These are phyloP conservation scores for Thalassaphorura encarpata DNA, from an alignment of 1,140 invertebrate genomes.

Conservation along the genomic window DNA sequence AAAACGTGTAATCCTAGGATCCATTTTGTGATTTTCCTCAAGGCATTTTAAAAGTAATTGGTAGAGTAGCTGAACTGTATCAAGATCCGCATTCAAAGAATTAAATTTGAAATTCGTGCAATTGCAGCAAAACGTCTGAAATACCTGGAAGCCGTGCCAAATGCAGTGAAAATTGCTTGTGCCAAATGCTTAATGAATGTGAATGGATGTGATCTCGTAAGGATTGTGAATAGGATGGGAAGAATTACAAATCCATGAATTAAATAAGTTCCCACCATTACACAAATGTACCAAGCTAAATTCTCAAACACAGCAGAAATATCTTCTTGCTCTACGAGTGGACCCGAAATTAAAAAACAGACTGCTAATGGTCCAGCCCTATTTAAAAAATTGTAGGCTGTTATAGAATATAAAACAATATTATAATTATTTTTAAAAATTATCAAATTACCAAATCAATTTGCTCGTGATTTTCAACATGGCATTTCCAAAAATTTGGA, in stretches of 20 bases:
- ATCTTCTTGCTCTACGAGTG: slow-evolving; percentile 50
- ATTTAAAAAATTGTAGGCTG: background rate
- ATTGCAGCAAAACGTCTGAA: background rate
- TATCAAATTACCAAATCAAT: slow-evolving; percentile 36
- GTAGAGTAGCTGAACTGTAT: slow-evolving; percentile 50
- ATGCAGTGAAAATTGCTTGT: slow-evolving; percentile 43
- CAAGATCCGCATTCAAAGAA: background rate
- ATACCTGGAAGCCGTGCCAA: slow-evolving; percentile 9
- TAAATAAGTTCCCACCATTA: slow-evolving; percentile 46
- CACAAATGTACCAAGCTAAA: slow-evolving; percentile 48
- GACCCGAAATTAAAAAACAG: slow-evolving; percentile 48
- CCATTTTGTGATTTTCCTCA: slow-evolving; percentile 50
- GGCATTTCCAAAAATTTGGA: slow-evolving; percentile 38
- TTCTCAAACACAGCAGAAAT: slow-evolving; percentile 43
- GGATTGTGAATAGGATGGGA: slow-evolving; percentile 41
- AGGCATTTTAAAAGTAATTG: slow-evolving; percentile 53
- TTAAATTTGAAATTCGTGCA: background rate
- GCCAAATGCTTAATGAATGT: slow-evolving; percentile 41
- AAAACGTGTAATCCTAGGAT: slow-evolving; percentile 51
- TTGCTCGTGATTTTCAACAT: slow-evolving; percentile 41
- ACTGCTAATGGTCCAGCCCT: slow-evolving; percentile 54
- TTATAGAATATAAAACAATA: background rate
- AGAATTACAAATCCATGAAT: slow-evolving; percentile 48
- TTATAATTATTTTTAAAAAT: background rate
- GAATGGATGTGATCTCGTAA: slow-evolving; percentile 40